Evolutionary conservation across 2,888 invertebrate genomes (phyloP).

Genomic region (Netelia inedita): DNA sequence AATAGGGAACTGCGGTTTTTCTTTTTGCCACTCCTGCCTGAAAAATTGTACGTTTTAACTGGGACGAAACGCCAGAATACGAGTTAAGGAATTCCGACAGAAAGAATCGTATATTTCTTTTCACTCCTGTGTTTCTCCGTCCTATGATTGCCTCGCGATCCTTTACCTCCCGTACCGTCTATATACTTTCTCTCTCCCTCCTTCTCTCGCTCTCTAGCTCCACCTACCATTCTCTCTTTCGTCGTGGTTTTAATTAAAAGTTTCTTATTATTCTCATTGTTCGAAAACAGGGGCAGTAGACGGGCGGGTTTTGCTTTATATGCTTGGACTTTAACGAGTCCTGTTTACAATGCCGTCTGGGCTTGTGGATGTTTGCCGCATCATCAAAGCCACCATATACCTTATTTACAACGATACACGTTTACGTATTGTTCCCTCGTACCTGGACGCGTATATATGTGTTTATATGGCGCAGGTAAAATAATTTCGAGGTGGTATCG

Average conservation of each 20-base stretch:
- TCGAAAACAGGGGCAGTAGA: slow-evolving; percentile 61
- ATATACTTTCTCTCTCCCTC: slow-evolving; percentile 43
- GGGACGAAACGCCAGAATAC: not conserved
- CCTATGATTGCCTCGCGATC: slow-evolving; percentile 53
- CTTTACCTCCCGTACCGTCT: slow-evolving; percentile 44
- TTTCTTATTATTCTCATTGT: slow-evolving; percentile 82
- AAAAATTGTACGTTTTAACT: slow-evolving; percentile 2
- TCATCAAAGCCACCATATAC: slow-evolving; percentile 12
- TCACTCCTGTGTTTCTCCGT: slow-evolving; percentile 9
- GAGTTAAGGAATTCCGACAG: slow-evolving; percentile 11
- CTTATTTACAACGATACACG: not conserved
- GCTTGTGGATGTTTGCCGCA: slow-evolving; percentile 21
- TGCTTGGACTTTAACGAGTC: slow-evolving; percentile 75
- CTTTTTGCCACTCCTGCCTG: not conserved
- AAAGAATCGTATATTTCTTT: slow-evolving; percentile 41
- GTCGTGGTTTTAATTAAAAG: slow-evolving; percentile 82
- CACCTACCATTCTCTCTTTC: slow-evolving; percentile 67
- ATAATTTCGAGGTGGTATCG: too few species aligned
- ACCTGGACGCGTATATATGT: not conserved
- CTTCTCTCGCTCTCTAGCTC: slow-evolving; percentile 67
- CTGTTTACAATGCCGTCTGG: slow-evolving; percentile 78
- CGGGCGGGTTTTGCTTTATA: slow-evolving; percentile 73
- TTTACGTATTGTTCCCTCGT: slow-evolving; percentile 14
- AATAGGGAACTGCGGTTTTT: not conserved
- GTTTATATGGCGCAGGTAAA: slow-evolving; percentile 39